Evolutionary conservation across 2,113 vertebrate genomes (phyloP), one percentile per base, ranked within the genome.

Genomic region (Arvicanthis niloticus): DNA sequence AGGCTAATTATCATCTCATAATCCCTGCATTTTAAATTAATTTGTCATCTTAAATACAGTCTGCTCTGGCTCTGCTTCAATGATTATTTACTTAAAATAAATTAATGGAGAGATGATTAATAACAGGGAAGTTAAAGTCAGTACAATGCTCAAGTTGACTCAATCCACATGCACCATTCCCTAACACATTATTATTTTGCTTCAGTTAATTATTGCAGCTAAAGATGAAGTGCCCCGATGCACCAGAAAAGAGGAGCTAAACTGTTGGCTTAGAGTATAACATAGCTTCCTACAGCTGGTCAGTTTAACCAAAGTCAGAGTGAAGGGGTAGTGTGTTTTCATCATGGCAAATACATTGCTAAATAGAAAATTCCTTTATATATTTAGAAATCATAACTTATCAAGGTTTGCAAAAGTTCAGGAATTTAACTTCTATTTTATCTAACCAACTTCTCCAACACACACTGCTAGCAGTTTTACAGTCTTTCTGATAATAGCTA

Each of bases 61-160:
- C 45, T 94, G 51, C 7, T 53, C 34, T n/a, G 45, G 34, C 53
- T 82, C 76, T 56, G 5, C 51, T 68, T 24, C 16, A 37, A 5
- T n/a, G 76, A 90, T 3, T 56, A 89, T 89, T 91, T 89, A 45
- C 91, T 89, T 81, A 86, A 96, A 93, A 29, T 19, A 67, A 91
- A 72, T 94, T 88, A 60, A 29, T 17, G 0, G 92, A 80, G 37
- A 93, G 21, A 8, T 26, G 34, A 75, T 80, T 65, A 42, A 80
- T 72, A 91, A 65, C 0, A 88, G 17, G 89, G 22, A 42, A 48
- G 62, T 78, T 56, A 3, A 90, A 85, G 68, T 92, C n/a, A 48
- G 26, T 76, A 24, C 86, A 87, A 51, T 22, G 80, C 15, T 77
- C 37, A 93, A 48, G 9, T 75, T 92, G 31, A 95, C 37, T 76